These are phyloP conservation scores for Odontocolon sp. DNA, from an alignment of 2,888 invertebrate species.

Conservation along the genomic window DNA sequence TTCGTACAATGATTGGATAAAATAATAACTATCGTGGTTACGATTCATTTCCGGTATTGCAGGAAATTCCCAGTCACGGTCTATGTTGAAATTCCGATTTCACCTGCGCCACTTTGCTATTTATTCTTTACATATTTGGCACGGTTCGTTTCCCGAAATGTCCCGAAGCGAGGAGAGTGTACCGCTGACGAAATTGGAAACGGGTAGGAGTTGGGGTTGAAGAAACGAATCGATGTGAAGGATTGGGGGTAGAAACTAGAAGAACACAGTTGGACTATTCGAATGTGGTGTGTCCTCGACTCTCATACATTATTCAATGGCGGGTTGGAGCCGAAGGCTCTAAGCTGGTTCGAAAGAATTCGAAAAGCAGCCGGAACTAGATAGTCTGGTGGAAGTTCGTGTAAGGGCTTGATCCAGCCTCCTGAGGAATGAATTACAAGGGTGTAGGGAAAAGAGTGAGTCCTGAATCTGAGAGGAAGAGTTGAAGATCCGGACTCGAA, in stretches of 20 bases:
- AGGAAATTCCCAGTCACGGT: no score
- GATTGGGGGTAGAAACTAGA: neutral
- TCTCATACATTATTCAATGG: slow-evolving; percentile 53
- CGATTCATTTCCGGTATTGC: no score
- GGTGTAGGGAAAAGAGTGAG: no score
- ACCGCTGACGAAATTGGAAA: slow-evolving; percentile 50
- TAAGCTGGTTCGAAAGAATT: slow-evolving; percentile 1
- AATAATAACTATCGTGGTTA: no score
- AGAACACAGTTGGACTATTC: slow-evolving; percentile 10
- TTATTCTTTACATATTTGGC: slow-evolving; percentile 57
- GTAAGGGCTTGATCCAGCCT: no score
- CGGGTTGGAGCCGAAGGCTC: slow-evolving; percentile 1
- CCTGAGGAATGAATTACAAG: no score
- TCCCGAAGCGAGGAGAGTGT: slow-evolving; percentile 1
- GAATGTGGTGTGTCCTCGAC: neutral
- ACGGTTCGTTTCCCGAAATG: slow-evolving; percentile 38
- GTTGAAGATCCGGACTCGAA: no score
- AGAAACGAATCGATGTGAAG: neutral
- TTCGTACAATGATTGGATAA: no score
- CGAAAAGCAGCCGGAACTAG: neutral
- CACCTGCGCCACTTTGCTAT: slow-evolving; percentile 1
- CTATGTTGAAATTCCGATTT: neutral
- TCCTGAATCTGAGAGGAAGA: no score
- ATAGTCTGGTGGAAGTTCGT: no score
- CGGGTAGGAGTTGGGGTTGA: slow-evolving; percentile 34